Evolutionary conservation across 1,140 invertebrate species (phyloP).

Genomic region (Sinella curviseta): DNA sequence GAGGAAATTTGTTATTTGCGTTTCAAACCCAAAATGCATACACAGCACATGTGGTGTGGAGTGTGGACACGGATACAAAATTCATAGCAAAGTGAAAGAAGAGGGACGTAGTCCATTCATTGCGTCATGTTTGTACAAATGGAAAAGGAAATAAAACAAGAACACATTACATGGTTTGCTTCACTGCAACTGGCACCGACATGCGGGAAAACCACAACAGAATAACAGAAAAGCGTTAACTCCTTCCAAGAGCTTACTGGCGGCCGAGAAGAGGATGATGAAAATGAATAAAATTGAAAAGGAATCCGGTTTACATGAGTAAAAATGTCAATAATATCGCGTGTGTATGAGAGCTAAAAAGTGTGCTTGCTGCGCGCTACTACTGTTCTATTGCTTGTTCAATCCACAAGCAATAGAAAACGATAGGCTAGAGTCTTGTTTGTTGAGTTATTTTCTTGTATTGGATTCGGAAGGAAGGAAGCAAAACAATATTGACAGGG

Average conservation of each 20-base stretch:
- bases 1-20: not conserved
- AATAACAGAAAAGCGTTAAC: too few relatives aligned
- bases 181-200: not conserved
- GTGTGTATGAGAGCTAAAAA: too few relatives aligned
- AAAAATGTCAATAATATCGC: too few relatives aligned
- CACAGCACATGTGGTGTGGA: too few relatives aligned
- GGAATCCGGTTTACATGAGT: too few relatives aligned
- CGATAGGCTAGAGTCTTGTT: not conserved
- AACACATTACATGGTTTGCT: not conserved
- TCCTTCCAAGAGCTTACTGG: too few relatives aligned
- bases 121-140: not conserved
- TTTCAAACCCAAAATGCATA: not conserved
- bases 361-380: too few relatives aligned
- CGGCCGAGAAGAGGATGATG: too few relatives aligned
- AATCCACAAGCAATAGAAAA: not conserved
- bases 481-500: conserved; percentile 8
- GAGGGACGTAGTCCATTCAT: not conserved
- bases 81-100: too few relatives aligned
- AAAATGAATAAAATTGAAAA: too few relatives aligned
- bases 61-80: too few relatives aligned
- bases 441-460: not conserved
- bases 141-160: not conserved
- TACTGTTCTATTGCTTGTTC: too few relatives aligned
- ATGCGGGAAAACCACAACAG: not conserved
- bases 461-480: conserved; percentile 14